Conservation (phyloP, 2,888 invertebrate genomes). For the Scelioninae gen. 1 region DNA sequence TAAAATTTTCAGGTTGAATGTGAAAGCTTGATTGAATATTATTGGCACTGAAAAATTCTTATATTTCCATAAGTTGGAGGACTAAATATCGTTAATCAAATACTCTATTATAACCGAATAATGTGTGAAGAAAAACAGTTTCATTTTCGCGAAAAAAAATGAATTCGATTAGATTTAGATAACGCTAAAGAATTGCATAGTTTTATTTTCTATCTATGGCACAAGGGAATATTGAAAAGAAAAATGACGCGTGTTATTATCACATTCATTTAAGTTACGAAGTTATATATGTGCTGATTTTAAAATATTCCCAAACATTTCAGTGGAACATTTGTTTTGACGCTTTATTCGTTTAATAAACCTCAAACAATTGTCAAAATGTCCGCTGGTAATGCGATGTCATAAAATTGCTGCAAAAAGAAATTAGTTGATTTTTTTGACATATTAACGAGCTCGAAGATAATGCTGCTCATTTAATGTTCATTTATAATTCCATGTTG, state of each 20-base stretch:
- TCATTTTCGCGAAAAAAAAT: constrained; percentile 24
- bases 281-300: constrained; percentile 20
- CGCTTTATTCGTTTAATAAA: constrained; percentile 47
- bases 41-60: background rate
- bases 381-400: constrained; percentile 7
- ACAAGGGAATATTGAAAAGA: constrained; percentile 9
- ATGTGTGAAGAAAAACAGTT: constrained; percentile 1
- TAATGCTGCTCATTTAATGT: constrained; percentile 18
- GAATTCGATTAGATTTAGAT: constrained; percentile 36
- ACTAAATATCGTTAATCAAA: background rate
- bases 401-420: constrained; percentile 11
- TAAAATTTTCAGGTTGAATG: background rate
- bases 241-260: constrained; percentile 46
- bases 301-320: constrained; percentile 44
- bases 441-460: constrained; percentile 5
- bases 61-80: background rate
- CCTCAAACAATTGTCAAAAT: constrained; percentile 49
- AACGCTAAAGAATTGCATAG: constrained; percentile 21
- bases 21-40: background rate
- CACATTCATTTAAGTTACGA: constrained; percentile 33
- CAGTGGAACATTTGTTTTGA: constrained; percentile 26
- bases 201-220: background rate
- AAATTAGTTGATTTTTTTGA: constrained; percentile 31
- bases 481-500: constrained; percentile 17
- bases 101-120: background rate